Base-by-base conservation (phyloP, 2,888 invertebrate genomes). In the Margaritifera margaritifera region DNA sequence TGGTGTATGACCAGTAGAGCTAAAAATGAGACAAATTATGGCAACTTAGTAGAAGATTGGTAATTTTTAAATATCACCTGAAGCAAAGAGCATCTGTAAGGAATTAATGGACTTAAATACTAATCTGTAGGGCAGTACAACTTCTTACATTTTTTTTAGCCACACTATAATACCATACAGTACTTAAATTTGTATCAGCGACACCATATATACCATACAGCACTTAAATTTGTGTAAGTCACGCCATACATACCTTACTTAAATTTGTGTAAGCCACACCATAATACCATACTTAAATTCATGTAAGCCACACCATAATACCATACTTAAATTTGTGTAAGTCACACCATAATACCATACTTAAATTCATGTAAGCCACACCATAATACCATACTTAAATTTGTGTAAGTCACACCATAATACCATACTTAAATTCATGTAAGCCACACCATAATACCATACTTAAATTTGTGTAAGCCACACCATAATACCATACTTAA, bases 121-220 rank as follows among this genome's bases (percentile, higher is more conserved):
- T 6, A 27, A 4, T 27, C 27, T 27, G 27, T 27, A 27, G 6
- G 27, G 27, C 4, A 27, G 27, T 6, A 4, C 5, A 27, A 27
- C 27, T 27, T 27, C 27, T 27, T n/a, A 59, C 25, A 54, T 4
- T 27, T 27, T 4, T 4, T 27, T 27, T 59, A 53, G 6, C 54
- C 27, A 27, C 31, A 27, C 18, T 4, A 25, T 50, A 66, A 54
- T 61, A 74, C 74, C 69, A 74, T n/a, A n/a, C n/a, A n/a, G n/a
- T n/a, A n/a, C n/a, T n/a, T n/a, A 59, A 59, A 54, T 4, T 27
- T 27, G 27, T 4, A 53, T 27, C 58, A 53, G 6, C 54, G 18
- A 27, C 31, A 27, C 18, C 8, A 25, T 50, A 66, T 66, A 54
- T 61, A 74, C 74, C 69, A 74, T n/a, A n/a, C n/a, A n/a, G n/a